A percentile compares a stretch with the other conserved stretches of the same genome.
Evolutionary conservation across 2,797 vertebrate genomes (phyloP).

Genomic region (Atherinosoma microstoma): DNA sequence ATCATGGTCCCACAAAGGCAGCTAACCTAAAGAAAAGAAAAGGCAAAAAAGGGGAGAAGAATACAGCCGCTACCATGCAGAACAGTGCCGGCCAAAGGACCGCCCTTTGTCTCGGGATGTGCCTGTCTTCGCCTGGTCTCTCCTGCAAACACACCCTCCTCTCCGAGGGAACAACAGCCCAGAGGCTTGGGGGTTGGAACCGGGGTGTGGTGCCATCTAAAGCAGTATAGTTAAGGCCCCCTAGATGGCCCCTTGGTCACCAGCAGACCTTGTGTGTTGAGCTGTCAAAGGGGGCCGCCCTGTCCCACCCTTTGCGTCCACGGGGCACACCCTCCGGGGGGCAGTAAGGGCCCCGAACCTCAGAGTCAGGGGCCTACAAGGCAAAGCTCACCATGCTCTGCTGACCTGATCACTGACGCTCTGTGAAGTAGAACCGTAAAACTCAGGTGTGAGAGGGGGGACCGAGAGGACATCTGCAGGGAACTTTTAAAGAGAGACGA

Average conservation of each 20-base stretch:
- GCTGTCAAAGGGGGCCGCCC: constrained; percentile 79
- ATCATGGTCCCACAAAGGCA: constrained; percentile 74
- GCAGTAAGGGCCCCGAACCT: constrained; percentile 56
- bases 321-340: constrained; percentile 66
- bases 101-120: constrained; percentile 73
- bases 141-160: constrained; percentile 79
- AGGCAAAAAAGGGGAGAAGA: constrained; percentile 66
- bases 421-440: constrained; percentile 64
- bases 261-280: constrained; percentile 81
- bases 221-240: constrained; percentile 70
- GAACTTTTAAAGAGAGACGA: constrained; percentile 35
- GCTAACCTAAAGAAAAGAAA: constrained; percentile 73
- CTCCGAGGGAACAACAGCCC: constrained; percentile 75
- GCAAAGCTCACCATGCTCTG: constrained; percentile 50
- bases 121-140: constrained; percentile 75
- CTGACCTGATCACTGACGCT: constrained; percentile 57
- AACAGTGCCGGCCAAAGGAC: constrained; percentile 71
- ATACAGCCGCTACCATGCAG: constrained; percentile 81
- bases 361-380: constrained; percentile 48
- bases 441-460: constrained; percentile 62
- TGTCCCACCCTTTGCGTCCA: constrained; percentile 74
- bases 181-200: constrained; percentile 72
- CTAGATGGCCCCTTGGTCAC: constrained; percentile 78
- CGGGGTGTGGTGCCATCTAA: constrained; percentile 75
- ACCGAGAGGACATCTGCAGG: constrained; percentile 58